Evolutionary conservation across 2,888 invertebrate genomes (phyloP).

Genomic region (Venustoraphidia nigricollis): DNA sequence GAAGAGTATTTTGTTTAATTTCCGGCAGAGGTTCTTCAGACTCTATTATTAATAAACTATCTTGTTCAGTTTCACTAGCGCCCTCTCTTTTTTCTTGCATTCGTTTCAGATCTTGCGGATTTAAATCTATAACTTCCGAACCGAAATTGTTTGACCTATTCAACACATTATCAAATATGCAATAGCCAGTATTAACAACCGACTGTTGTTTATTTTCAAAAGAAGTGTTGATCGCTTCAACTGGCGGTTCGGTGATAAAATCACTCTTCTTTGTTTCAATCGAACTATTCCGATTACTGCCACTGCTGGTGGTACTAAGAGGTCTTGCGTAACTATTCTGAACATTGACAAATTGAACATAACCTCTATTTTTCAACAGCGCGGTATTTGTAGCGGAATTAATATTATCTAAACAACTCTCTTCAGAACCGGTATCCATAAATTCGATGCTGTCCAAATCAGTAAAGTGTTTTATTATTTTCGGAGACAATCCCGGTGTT

Average conservation of each 20-base stretch:
- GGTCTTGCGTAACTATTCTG: conserved; percentile 8
- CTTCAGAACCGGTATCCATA: conserved; percentile 74
- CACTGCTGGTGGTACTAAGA: too few species aligned
- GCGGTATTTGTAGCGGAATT: conserved; percentile 35
- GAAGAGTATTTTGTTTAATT: conserved; percentile 38
- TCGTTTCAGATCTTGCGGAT: conserved; percentile 19
- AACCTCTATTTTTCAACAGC: conserved; percentile 43
- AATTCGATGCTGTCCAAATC: conserved; percentile 70
- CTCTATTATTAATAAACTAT: conserved; percentile 38
- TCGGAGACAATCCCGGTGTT: conserved; percentile 28
- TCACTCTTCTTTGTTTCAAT: too few species aligned
- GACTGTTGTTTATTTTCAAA: conserved; percentile 21
- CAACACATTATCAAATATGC: conserved; percentile 18
- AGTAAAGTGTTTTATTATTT: conserved; percentile 27
- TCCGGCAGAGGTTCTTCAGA: conserved; percentile 28
- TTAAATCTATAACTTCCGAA: conserved; percentile 20
- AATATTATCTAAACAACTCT: conserved; percentile 45
- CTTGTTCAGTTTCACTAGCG: conserved; percentile 34
- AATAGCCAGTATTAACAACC: conserved; percentile 23
- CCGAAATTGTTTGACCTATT: conserved; percentile 16
- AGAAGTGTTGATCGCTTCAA: conserved; percentile 17
- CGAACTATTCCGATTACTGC: too few species aligned
- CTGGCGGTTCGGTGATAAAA: background rate
- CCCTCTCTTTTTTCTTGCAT: conserved; percentile 19
- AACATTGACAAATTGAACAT: conserved; percentile 46